Percentiles rank a stretch among this genome's conserved stretches.
phyloP scores from a whole-genome alignment of 1,140 invertebrate genomes.

The Eufriesea mexicana region DNA sequence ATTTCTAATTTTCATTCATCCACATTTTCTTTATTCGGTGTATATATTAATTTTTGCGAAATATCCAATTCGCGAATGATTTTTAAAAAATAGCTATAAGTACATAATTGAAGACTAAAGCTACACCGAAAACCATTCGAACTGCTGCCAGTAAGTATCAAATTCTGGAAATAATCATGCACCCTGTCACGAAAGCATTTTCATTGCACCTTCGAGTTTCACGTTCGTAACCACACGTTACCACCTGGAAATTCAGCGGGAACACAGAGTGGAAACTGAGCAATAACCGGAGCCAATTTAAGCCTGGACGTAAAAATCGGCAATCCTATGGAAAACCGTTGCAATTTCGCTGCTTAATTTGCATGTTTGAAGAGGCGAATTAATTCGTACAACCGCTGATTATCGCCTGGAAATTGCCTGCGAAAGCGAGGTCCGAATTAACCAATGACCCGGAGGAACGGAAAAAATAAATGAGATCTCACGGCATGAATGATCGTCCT shows the following conservation, averaged over 20 bases:
- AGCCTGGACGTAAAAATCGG: not conserved
- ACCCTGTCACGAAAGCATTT: not conserved
- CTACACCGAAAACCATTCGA: not conserved
- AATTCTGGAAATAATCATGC: not conserved
- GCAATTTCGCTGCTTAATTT: not conserved
- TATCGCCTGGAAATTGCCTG: not conserved
- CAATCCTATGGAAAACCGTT: not conserved
- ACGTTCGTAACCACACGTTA: not conserved
- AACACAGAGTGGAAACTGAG: not conserved
- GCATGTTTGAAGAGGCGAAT: not conserved
- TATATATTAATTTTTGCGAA: too few relatives aligned
- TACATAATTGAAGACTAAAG: too few relatives aligned
- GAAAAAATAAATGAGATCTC: not conserved
- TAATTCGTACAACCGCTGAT: not conserved
- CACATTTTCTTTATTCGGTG: too few relatives aligned
- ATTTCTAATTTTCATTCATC: too few relatives aligned
- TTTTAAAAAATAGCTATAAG: too few relatives aligned
- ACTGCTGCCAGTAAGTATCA: too few relatives aligned
- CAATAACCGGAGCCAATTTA: not conserved
- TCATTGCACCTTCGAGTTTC: not conserved
- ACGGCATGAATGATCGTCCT: not conserved
- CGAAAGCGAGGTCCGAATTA: not conserved
- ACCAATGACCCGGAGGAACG: too few relatives aligned
- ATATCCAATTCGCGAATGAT: too few relatives aligned
- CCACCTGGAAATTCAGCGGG: not conserved